Base-by-base conservation (phyloP, 1,140 invertebrate genomes). In the Zeugodacus cucurbitae region DNA sequence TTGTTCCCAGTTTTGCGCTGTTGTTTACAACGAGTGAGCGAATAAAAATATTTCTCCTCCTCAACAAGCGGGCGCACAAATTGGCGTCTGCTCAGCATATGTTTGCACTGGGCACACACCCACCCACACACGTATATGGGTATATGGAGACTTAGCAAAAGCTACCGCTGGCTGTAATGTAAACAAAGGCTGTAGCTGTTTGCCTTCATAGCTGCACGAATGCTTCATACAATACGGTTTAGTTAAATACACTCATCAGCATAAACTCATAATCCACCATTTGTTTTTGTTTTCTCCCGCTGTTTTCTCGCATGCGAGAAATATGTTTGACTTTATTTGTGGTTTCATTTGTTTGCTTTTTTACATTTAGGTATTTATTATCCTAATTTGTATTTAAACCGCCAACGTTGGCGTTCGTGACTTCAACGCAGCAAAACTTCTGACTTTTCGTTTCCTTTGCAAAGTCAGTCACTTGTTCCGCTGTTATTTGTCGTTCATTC, bases 291-390 rank as follows among this genome's bases (percentile, higher is more conserved):
- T 29, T 82, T 26, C 3, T 5, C 7, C 17, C 10, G 41, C 37
- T 8, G 10, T 29, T 82, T 82, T 82, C n/a, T 82, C 74, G 37
- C 74, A 82, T 82, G 74, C 74, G 74, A 48, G 74, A 82, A 48
- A 82, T 82, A 11, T 82, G 7, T 3, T 29, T 82, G 4, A 11
- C 11, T 74, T 67, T 67, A 26, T 2, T 26, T 67, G 26, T 67
- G 1, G 11, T 32, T 67, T 32, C 5, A 34, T 32, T 32, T 67
- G 5, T 32, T 29, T 67, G 26, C 62, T 67, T 0, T 32, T 67
- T 32, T 67, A 10, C 8, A 8, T 3, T 34, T 67, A 14, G 10
- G 29, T 62, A 26, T 62, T 54, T 62, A 26, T 62, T 62, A 62
- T 62, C n/a, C 58, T 62, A 62, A 8, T 26, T 62, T 10, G n/a